These are phyloP conservation scores for Palythoa grandiflora DNA, from an alignment of 92 coral and sea anemone genomes.

Conservation along the genomic window DNA sequence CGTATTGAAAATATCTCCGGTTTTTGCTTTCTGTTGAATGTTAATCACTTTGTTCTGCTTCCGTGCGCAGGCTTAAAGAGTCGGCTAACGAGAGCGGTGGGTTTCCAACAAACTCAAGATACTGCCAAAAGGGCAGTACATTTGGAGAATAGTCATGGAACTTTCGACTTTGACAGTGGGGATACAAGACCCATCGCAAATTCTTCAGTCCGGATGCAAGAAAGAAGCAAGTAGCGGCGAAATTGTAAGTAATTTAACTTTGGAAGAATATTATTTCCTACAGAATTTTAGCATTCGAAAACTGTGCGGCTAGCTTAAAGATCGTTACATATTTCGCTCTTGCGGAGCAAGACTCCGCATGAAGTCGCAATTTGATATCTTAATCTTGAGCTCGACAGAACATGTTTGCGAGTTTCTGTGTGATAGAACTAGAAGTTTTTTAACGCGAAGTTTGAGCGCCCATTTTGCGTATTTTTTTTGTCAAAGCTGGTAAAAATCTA, in stretches of 20 bases:
- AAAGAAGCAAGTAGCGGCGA: conserved; percentile 69
- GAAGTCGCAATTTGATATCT: conserved; percentile 50
- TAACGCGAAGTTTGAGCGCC: neutral
- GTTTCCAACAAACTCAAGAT: neutral
- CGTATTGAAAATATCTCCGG: conserved; percentile 45
- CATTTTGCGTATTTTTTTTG: neutral
- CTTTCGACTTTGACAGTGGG: conserved; percentile 44
- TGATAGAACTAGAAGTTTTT: conserved; percentile 24
- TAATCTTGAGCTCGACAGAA: conserved; percentile 40
- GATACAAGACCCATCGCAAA: conserved; percentile 63
- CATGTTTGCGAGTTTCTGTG: conserved; percentile 38
- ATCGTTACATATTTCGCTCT: conserved; percentile 22
- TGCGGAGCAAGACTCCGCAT: conserved; percentile 38
- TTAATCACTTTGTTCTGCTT: conserved; percentile 43
- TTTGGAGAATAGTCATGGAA: conserved; percentile 47
- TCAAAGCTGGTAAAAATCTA: neutral
- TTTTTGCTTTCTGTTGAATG: conserved; percentile 51
- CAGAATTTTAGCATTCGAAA: neutral
- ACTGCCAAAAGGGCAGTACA: conserved; percentile 53
- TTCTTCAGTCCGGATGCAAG: conserved; percentile 68
- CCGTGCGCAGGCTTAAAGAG: conserved; percentile 45
- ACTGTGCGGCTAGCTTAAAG: conserved; percentile 14
- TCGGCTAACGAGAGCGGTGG: neutral
- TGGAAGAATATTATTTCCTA: conserved; percentile 21
- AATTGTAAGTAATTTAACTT: conserved; percentile 68